phyloP scores from a whole-genome alignment of 2,888 invertebrate species.

The Dinocampus coccinellae region DNA sequence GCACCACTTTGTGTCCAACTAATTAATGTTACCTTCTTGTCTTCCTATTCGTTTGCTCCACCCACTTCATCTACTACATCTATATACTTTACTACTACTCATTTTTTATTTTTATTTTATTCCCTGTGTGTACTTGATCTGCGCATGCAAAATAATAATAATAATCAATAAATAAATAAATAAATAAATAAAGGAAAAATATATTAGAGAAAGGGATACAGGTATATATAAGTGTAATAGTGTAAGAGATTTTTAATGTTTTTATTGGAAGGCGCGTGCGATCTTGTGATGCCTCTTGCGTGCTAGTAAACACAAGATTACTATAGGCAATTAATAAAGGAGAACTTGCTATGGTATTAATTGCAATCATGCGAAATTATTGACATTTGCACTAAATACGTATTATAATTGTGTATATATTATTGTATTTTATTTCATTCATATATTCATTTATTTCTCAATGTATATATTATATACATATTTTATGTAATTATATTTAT shows the following conservation, averaged over 20 bases:
- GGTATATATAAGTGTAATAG: not conserved
- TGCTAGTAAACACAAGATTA: constrained; percentile 51
- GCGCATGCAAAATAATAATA: too few relatives aligned
- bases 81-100: constrained; percentile 5
- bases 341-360: constrained; percentile 50
- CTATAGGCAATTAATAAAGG: constrained; percentile 56
- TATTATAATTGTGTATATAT: not conserved
- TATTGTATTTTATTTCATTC: not conserved
- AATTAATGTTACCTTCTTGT: constrained; percentile 49
- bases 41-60: not conserved
- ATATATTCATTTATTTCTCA: too few relatives aligned
- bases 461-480: too few relatives aligned
- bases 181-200: not conserved
- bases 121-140: not conserved
- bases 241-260: constrained; percentile 11
- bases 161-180: too few relatives aligned
- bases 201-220: not conserved
- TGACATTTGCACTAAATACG: constrained; percentile 15
- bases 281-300: not conserved
- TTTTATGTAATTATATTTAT: too few relatives aligned
- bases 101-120: not conserved
- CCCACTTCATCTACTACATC: not conserved
- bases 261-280: constrained; percentile 21
- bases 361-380: constrained; percentile 48
- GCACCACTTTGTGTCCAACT: constrained; percentile 47